These are phyloP conservation scores for Coilia nasus DNA, from an alignment of 2,797 vertebrate genomes.

Conservation along the genomic window DNA sequence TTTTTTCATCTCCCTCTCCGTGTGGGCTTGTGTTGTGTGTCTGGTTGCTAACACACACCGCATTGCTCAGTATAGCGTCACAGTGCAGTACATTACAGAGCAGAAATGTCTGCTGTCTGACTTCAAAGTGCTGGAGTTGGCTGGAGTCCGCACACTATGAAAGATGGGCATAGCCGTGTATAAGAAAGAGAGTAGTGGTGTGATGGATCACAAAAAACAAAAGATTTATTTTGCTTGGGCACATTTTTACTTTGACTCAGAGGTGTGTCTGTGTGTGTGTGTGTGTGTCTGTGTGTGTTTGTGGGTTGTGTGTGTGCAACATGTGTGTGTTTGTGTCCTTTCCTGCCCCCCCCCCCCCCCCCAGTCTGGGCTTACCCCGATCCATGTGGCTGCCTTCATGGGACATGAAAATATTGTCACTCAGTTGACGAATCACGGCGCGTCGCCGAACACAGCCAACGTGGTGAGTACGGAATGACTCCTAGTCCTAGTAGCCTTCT, in stretches of 20 bases:
- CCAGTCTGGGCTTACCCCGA: conserved; percentile 96
- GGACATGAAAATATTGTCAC: conserved; percentile 98
- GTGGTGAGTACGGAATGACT: conserved; percentile 69
- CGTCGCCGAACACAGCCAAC: conserved; percentile 90
- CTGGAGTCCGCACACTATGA: background rate
- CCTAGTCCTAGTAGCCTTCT: no score
- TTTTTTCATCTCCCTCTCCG: background rate
- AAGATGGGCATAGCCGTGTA: no score
- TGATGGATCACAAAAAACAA: background rate
- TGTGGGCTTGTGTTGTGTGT: conserved; percentile 8
- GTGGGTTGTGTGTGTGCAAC: background rate
- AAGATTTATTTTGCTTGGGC: background rate
- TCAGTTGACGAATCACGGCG: conserved; percentile 92
- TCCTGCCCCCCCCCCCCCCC: conserved; percentile 12
- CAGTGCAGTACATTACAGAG: background rate
- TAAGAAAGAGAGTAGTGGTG: no score
- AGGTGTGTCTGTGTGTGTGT: conserved; percentile 22
- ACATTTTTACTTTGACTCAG: background rate
- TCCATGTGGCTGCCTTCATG: conserved; percentile 99
- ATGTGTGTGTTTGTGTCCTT: background rate
- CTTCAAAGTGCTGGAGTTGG: background rate
- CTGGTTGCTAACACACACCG: background rate
- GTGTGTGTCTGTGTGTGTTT: conserved; percentile 22
- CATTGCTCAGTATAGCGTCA: background rate
- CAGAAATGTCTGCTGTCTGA: background rate